Evolutionary conservation across 53 echinoderm and acorn worm species (phyloP), one percentile per base, ranked within the genome.

Genomic region (Paelopatides confundens): DNA sequence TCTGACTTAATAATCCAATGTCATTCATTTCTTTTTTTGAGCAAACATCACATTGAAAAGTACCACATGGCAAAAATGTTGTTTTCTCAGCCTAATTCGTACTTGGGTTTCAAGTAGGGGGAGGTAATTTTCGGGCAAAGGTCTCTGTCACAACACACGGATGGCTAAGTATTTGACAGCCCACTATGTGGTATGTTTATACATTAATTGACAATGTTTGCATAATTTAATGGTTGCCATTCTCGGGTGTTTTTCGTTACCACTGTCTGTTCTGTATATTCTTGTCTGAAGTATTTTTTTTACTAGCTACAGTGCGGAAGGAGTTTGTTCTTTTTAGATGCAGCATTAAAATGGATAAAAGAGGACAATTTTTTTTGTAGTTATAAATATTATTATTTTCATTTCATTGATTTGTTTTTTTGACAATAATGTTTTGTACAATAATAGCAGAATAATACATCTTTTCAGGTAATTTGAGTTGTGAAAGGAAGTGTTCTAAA

Each of bases 111-210:
- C 58, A 58, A 23, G 58, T 58, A 23, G 58, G n/a, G 58, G 58
- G 24, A 21, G 21, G n/a, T 15, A 1, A 6, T 58, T 58, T 21
- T 23, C 5, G 3, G 58, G 18, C 6, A 0, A 21, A 58, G n/a
- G n/a, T 58, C 58, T 21, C 21, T 58, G 58, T 58, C 58, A 23
- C n/a, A 23, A 58, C 58, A 58, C 26, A 58, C 24, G n/a, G 74
- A 74, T 5, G 7, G 74, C 18, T 35, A 74, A 18, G 74, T 26
- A 27, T 74, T 39, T 74, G 74, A 74, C 74, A 74, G 74, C 74
- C 38, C 74, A 40, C 74, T 74, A 74, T 74, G 74, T 74, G 74
- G 74, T 74, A 74, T 74, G 74, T 74, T 74, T 74, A 74, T 74
- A 74, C 40, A 23, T 74, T 74, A 74, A 74, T 74, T 74, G 74